Conservation (phyloP, 2,888 invertebrate genomes). For the Tetragonula carbonaria region DNA sequence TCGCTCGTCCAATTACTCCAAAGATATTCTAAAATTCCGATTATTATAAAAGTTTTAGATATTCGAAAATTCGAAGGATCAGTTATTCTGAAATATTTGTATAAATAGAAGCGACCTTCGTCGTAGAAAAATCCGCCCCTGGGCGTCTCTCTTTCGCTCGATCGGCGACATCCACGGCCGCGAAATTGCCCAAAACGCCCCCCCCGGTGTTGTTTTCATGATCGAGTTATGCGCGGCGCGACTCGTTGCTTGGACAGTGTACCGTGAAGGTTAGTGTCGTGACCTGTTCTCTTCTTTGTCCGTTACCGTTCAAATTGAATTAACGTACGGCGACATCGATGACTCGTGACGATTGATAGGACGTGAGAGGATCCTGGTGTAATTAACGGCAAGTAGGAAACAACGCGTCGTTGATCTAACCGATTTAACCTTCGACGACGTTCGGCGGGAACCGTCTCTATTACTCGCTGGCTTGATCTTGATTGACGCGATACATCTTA, state of each 20-base stretch:
- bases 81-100: too few relatives aligned
- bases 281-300: neutral
- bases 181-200: neutral
- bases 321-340: conserved; percentile 50
- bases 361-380: conserved; percentile 22
- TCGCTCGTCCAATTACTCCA: too few relatives aligned
- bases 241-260: conserved; percentile 35
- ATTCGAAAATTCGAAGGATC: too few relatives aligned
- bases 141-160: too few relatives aligned
- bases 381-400: conserved; percentile 56
- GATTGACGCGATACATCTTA: conserved; percentile 5
- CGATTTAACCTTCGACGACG: conserved; percentile 32
- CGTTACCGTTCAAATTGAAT: conserved; percentile 36
- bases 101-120: too few relatives aligned
- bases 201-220: neutral
- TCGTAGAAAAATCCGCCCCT: too few relatives aligned
- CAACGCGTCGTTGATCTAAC: conserved; percentile 36
- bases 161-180: neutral
- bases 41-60: too few relatives aligned
- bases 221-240: neutral
- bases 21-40: too few relatives aligned
- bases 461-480: conserved; percentile 7
- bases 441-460: neutral
- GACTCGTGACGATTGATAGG: conserved; percentile 49
- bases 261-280: conserved; percentile 11